Evolutionary conservation across 2,797 vertebrate species (phyloP).

Genomic region (Macrochelys suwanniensis): DNA sequence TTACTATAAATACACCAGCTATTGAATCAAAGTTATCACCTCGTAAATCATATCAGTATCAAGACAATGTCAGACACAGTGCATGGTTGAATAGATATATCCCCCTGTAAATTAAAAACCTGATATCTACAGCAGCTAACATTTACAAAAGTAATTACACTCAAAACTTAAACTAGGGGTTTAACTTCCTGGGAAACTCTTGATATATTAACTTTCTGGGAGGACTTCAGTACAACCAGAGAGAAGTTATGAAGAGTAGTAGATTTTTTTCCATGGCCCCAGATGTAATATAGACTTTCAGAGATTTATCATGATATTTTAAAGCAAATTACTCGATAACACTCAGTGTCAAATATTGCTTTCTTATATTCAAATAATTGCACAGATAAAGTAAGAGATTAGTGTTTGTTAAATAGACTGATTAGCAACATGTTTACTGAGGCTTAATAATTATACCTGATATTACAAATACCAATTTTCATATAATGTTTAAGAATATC

Average conservation of each 20-base stretch:
- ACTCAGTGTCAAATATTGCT: background rate
- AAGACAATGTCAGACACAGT: constrained; percentile 39
- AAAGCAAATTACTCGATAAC: background rate
- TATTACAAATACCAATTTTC: background rate
- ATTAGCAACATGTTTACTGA: background rate
- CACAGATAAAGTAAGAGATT: too few relatives aligned
- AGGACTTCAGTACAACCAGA: background rate
- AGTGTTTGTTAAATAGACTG: background rate
- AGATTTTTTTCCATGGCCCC: background rate
- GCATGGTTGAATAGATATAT: constrained; percentile 63
- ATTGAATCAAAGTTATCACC: constrained; percentile 72
- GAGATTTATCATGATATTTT: background rate
- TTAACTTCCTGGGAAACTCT: background rate
- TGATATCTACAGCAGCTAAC: constrained; percentile 64
- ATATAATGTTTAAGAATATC: background rate
- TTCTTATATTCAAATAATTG: too few relatives aligned
- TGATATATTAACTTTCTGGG: background rate
- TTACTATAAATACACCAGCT: constrained; percentile 62
- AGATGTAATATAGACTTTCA: background rate
- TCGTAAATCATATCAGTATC: constrained; percentile 70
- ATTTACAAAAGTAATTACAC: constrained; percentile 69
- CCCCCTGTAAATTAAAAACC: constrained; percentile 71
- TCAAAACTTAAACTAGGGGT: background rate
- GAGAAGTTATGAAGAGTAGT: background rate
- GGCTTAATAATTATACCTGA: background rate